Conservation (phyloP, 2,113 vertebrate species). For the Myocastor coypus region DNA sequence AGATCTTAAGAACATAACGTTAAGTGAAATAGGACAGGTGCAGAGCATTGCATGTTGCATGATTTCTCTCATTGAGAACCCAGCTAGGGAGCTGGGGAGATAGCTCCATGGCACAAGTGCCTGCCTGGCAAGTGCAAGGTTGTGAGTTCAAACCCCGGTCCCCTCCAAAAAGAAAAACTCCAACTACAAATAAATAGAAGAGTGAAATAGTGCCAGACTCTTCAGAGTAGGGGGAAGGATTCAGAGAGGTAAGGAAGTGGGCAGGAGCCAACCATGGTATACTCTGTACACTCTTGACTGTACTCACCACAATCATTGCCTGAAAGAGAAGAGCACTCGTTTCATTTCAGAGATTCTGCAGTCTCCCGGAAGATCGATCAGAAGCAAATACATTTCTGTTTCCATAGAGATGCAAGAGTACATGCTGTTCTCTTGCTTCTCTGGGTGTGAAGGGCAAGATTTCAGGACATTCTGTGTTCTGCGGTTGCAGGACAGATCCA, state of each 20-base stretch:
- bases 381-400: constrained; percentile 49
- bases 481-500: neutral
- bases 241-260: neutral
- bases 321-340: constrained; percentile 32
- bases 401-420: constrained; percentile 13
- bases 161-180: no score
- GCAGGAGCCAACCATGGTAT: neutral
- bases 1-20: neutral
- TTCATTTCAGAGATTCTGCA: constrained; percentile 2
- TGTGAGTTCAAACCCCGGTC: no score
- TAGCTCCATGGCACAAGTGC: no score
- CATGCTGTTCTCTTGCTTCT: neutral
- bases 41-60: neutral
- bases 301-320: constrained; percentile 24
- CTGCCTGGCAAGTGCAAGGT: no score
- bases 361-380: constrained; percentile 35
- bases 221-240: neutral
- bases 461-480: constrained; percentile 33
- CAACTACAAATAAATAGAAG: neutral
- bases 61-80: neutral
- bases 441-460: neutral
- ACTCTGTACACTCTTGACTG: neutral
- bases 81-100: neutral
- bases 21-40: neutral
- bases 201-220: neutral